These are phyloP conservation scores for Scaptomyza tumidula DNA, from an alignment of 2,888 invertebrate genomes.

Conservation along the genomic window DNA sequence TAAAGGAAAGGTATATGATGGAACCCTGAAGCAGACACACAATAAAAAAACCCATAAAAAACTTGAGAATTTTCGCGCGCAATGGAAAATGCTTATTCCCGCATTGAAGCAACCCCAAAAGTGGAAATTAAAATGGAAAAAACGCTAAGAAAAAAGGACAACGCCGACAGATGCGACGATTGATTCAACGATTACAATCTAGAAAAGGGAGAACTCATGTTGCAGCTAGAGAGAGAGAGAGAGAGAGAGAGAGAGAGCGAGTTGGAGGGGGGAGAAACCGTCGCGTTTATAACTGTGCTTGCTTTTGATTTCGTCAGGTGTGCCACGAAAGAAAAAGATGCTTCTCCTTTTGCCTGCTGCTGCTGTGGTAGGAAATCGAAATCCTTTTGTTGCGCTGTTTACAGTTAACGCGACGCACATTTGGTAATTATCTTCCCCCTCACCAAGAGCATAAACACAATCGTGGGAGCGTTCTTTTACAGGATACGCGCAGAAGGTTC, in stretches of 20 bases:
- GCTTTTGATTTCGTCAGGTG: slow-evolving; percentile 79
- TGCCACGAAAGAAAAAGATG: slow-evolving; percentile 25
- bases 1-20: slow-evolving; percentile 18
- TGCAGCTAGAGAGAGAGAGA: slow-evolving; percentile 25
- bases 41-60: slow-evolving; percentile 64
- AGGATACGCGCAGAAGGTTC: slow-evolving; percentile 57
- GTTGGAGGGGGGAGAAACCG: background rate
- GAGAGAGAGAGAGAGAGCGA: no score
- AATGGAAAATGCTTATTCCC: slow-evolving; percentile 54
- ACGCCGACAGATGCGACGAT: slow-evolving; percentile 70
- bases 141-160: slow-evolving; percentile 43
- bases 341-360: slow-evolving; percentile 35
- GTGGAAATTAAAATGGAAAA: slow-evolving; percentile 46
- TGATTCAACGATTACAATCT: slow-evolving; percentile 51
- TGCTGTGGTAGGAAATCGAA: slow-evolving; percentile 70
- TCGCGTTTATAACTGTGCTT: slow-evolving; percentile 66
- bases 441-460: background rate
- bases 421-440: slow-evolving; percentile 49
- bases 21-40: slow-evolving; percentile 39
- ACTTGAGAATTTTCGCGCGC: slow-evolving; percentile 77
- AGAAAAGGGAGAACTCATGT: slow-evolving; percentile 53
- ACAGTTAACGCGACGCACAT: slow-evolving; percentile 62
- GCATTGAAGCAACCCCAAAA: slow-evolving; percentile 55
- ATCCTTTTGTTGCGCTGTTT: slow-evolving; percentile 76
- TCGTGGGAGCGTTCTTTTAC: slow-evolving; percentile 59